Percentiles rank a stretch among this genome's conserved stretches.
phyloP scores from a whole-genome alignment of 2,888 invertebrate species.

The Rapana venosa region DNA sequence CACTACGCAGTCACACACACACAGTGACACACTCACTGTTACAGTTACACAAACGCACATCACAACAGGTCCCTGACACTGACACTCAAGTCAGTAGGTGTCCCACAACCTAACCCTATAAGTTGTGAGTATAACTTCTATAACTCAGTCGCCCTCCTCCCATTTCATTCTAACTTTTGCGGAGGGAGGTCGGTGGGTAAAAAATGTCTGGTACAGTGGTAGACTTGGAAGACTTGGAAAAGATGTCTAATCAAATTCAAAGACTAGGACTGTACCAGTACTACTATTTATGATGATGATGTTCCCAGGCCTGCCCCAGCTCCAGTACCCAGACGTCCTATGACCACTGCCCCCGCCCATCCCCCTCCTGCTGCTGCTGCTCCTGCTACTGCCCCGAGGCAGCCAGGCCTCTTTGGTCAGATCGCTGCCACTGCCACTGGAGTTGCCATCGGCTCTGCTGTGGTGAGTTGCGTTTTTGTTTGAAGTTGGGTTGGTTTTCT shows the following conservation, averaged over 20 bases:
- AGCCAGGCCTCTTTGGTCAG: slow-evolving; percentile 93
- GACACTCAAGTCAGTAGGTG: not conserved
- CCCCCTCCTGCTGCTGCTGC: slow-evolving; percentile 60
- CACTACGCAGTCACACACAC: not conserved
- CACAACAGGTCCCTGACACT: not conserved
- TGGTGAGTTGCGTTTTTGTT: slow-evolving; percentile 82
- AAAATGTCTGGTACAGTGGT: no score
- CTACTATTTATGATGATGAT: no score
- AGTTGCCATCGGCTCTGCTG: slow-evolving; percentile 97
- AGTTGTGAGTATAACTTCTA: no score
- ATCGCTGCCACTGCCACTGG: slow-evolving; percentile 99
- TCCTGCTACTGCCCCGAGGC: slow-evolving; percentile 70
- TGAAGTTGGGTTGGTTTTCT: not conserved
- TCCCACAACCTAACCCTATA: no score
- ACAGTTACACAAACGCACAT: not conserved
- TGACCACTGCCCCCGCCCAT: slow-evolving; percentile 61
- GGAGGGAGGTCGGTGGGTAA: no score
- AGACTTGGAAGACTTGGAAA: no score
- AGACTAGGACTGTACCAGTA: no score
- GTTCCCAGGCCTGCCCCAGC: not conserved
- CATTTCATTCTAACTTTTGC: no score
- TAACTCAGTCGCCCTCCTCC: no score
- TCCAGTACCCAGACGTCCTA: slow-evolving; percentile 46
- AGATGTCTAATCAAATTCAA: no score
- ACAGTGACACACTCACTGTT: not conserved